phyloP scores from a whole-genome alignment of 2,888 invertebrate species.

The Cartodere bifasciata region DNA sequence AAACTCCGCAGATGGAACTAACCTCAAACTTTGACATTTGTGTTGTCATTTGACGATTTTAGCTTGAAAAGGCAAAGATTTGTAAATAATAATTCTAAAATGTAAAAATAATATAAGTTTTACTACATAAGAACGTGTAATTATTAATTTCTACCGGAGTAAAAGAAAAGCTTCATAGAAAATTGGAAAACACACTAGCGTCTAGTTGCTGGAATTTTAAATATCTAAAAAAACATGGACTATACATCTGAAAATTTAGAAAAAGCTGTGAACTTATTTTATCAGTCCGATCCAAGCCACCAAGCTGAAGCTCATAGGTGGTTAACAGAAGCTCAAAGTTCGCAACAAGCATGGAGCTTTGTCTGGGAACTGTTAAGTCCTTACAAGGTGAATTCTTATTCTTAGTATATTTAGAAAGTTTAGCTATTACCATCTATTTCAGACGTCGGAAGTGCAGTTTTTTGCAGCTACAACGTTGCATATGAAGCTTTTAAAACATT shows the following conservation, averaged over 20 bases:
- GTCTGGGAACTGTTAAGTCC: constrained; percentile 80
- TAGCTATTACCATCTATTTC: constrained; percentile 21
- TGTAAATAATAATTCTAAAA: too few relatives aligned
- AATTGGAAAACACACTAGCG: too few relatives aligned
- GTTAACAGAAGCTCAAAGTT: constrained; percentile 74
- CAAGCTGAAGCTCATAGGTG: constrained; percentile 72
- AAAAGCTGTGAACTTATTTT: constrained; percentile 56
- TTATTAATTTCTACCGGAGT: too few relatives aligned
- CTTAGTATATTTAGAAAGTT: background rate
- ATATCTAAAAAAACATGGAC: constrained; percentile 37
- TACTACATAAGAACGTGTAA: too few relatives aligned
- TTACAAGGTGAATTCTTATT: constrained; percentile 49
- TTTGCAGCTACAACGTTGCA: constrained; percentile 87
- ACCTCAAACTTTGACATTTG: too few relatives aligned
- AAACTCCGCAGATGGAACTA: too few relatives aligned
- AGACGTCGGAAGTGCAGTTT: constrained; percentile 84
- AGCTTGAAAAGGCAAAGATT: too few relatives aligned
- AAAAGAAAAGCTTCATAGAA: too few relatives aligned
- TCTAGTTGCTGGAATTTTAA: too few relatives aligned
- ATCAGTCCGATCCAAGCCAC: constrained; percentile 46
- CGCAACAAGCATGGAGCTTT: constrained; percentile 84
- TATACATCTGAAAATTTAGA: constrained; percentile 52
- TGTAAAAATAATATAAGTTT: too few relatives aligned
- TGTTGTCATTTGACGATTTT: too few relatives aligned
- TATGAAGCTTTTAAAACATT: constrained; percentile 75